phyloP scores from a whole-genome alignment of 92 coral and sea anemone genomes.

The Heteractis magnifica region DNA sequence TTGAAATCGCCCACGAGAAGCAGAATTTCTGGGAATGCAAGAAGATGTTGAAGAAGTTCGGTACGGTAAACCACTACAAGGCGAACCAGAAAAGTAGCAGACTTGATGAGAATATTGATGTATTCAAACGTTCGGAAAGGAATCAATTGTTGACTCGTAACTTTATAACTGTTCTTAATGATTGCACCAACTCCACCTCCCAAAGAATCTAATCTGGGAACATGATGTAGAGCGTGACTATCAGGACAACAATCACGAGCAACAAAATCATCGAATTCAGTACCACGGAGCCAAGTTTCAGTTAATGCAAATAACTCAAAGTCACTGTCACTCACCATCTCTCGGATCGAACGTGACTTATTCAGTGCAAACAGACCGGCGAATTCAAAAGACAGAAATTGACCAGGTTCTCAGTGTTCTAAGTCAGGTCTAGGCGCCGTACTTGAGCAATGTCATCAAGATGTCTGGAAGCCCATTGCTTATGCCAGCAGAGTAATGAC shows the following conservation, averaged over 20 bases:
- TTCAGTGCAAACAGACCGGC: conserved; percentile 1
- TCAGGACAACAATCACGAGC: no score
- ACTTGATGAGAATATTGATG: not conserved
- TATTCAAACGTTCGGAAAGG: conserved; percentile 1
- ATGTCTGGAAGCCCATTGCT: no score
- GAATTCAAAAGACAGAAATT: no score
- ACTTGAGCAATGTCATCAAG: no score
- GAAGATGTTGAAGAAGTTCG: no score
- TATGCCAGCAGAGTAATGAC: no score
- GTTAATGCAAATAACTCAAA: not conserved
- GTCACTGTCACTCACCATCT: conserved; percentile 7
- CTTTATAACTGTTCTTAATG: not conserved
- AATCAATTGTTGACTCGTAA: not conserved
- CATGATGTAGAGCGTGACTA: not conserved
- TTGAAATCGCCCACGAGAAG: no score
- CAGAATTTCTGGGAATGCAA: no score
- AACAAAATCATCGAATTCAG: no score
- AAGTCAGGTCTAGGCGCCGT: no score
- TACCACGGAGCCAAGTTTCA: not conserved
- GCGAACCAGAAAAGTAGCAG: not conserved
- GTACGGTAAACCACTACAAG: no score
- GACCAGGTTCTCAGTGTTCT: no score
- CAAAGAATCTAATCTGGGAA: conserved; percentile 9
- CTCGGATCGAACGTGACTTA: not conserved
- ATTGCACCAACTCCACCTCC: conserved; percentile 33